Conservation (phyloP, 2,888 invertebrate species). For the Drosophila kambysellisi region DNA sequence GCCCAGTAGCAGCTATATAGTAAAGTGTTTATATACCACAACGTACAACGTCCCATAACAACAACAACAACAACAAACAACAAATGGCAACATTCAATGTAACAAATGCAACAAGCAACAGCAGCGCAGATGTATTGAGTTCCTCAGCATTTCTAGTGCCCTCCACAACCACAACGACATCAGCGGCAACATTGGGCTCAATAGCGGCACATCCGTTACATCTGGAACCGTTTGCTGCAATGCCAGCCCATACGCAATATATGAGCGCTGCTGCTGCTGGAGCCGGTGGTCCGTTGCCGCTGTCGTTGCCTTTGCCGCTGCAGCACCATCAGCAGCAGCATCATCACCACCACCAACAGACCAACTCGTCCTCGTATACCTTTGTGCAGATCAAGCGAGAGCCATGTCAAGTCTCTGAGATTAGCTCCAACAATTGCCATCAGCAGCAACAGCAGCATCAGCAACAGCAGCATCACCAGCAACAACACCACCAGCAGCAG, state of each 20-base stretch:
- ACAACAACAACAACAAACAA: conserved; percentile 31
- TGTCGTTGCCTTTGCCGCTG: conserved; percentile 29
- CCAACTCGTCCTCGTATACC: conserved; percentile 82
- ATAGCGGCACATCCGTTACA: conserved; percentile 55
- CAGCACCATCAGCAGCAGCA: conserved; percentile 54
- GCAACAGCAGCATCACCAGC: conserved; percentile 57
- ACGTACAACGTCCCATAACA: conserved; percentile 19
- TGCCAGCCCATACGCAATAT: conserved; percentile 69
- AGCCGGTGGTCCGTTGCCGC: conserved; percentile 24
- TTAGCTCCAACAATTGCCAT: conserved; percentile 84
- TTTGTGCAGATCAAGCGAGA: conserved; percentile 85
- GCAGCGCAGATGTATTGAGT: conserved; percentile 77
- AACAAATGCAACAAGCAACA: conserved; percentile 51
- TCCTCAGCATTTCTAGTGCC: conserved; percentile 78
- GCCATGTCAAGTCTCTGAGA: conserved; percentile 85
- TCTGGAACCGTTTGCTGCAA: conserved; percentile 74
- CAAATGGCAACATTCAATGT: conserved; percentile 82
- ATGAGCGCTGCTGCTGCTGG: conserved; percentile 50
- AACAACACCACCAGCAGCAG: conserved; percentile 56
- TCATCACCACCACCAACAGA: conserved; percentile 73
- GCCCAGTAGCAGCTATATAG: conserved; percentile 16
- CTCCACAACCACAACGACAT: conserved; percentile 58
- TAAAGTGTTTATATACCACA: conserved; percentile 9
- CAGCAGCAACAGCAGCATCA: conserved; percentile 78
- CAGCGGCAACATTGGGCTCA: conserved; percentile 23